These are phyloP conservation scores for Hycleus phaleratus DNA, from an alignment of 1,140 invertebrate species.

Conservation along the genomic window DNA sequence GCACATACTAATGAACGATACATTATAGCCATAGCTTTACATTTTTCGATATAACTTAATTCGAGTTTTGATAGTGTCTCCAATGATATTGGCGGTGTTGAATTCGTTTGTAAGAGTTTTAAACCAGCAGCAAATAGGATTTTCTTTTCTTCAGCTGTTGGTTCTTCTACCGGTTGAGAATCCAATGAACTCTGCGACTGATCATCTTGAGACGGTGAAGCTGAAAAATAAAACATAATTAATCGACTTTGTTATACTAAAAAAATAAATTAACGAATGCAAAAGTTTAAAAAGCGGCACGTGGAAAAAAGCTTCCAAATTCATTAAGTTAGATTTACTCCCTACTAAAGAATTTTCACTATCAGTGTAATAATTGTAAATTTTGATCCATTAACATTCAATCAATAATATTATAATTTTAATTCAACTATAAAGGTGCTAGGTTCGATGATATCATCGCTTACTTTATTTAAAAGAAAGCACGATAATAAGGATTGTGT, in stretches of 20 bases:
- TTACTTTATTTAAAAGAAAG: no score
- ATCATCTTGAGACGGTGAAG: conserved; percentile 3
- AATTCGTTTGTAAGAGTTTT: conserved; percentile 25
- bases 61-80: conserved; percentile 32
- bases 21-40: conserved; percentile 36
- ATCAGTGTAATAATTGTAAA: no score
- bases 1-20: conserved; percentile 28
- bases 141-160: conserved; percentile 24
- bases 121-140: conserved; percentile 35
- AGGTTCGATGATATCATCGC: no score
- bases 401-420: no score
- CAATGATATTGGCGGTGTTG: conserved; percentile 15
- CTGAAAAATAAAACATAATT: not conserved
- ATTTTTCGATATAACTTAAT: conserved; percentile 34
- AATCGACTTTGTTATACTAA: not conserved
- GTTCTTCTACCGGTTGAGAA: not conserved
- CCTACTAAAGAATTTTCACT: no score
- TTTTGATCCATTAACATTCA: no score
- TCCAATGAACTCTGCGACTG: conserved; percentile 6
- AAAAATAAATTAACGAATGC: no score
- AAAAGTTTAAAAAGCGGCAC: no score
- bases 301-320: not conserved
- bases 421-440: no score
- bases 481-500: no score
- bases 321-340: no score